A percentile compares a stretch with the other conserved stretches of the same genome.
Conservation (phyloP, 2,888 invertebrate species). For the Rhagium mordax region DNA sequence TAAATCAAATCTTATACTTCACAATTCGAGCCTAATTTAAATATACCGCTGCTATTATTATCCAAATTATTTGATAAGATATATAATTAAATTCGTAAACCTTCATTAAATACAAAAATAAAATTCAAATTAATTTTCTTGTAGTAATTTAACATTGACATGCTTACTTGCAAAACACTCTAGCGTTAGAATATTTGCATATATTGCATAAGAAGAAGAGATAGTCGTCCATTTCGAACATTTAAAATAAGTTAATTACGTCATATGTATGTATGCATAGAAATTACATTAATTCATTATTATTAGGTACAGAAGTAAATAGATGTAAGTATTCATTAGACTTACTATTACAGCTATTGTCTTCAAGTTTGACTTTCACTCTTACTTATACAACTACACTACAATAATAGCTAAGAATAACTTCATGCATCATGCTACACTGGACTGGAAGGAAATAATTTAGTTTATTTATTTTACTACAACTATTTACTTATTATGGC, state of each 20-base stretch:
- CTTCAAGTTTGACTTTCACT: constrained; percentile 29
- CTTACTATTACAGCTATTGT: constrained; percentile 21
- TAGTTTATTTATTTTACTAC: constrained; percentile 3
- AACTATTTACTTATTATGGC: background rate
- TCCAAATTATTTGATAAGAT: no score
- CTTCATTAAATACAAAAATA: background rate
- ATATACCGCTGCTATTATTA: no score
- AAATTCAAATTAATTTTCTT: background rate
- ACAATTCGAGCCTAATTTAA: no score
- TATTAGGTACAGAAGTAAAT: background rate
- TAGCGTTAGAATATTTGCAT: constrained; percentile 25
- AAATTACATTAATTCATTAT: constrained; percentile 31
- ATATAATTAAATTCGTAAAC: background rate
- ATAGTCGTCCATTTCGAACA: constrained; percentile 17
- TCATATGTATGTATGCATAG: constrained; percentile 25
- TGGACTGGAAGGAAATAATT: constrained; percentile 14
- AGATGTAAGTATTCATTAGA: constrained; percentile 16
- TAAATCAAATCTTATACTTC: no score
- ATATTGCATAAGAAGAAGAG: constrained; percentile 30
- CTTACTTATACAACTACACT: constrained; percentile 30
- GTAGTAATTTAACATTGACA: constrained; percentile 29
- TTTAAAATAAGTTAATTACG: constrained; percentile 24
- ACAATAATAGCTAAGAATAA: constrained; percentile 32
- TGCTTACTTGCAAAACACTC: constrained; percentile 22
- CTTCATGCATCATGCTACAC: constrained; percentile 29